Base-by-base conservation (phyloP, 2,113 vertebrate species). In the Ondatra zibethicus region DNA sequence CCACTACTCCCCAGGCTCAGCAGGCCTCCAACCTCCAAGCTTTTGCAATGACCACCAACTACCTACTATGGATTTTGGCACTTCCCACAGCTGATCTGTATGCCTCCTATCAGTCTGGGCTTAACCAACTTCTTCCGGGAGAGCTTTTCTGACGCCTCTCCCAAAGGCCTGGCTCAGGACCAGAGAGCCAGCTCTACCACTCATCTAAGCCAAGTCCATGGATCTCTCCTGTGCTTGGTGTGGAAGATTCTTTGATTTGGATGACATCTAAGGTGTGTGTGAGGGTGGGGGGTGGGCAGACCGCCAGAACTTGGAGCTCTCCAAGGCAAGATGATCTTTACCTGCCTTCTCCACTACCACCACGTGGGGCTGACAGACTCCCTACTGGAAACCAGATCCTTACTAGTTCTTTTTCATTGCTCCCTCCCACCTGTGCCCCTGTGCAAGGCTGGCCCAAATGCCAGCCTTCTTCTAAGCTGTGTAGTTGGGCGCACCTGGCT, bases 401-500 rank as follows among this genome's bases (percentile, higher is more conserved):
- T 16, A 14, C 47, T 4, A 19, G 17, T 36, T 55, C 8, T 19
- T 73, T 73, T 36, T 7, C 17, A 27, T 66, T 55, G 4, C 52
- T 1, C 1, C 19, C 63, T 39, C 39, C n/a, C 3, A 29, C 17
- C 5, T 0, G 13, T 63, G 17, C 14, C 39, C 50, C 31, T 14
- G 50, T 0, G 13, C 29, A 29, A n/a, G 25, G 29, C 31, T 63
- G 16, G 23, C 33, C 42, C 1, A 3, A 27, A 66, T 10, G 36
- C 4, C 27, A 0, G 0, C 3, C 68, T 33, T 23, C 47, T 36
- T 58, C 4, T 0, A 0, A 31, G 33, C 12, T 27, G 2, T 45
- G 25, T 39, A 42, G 47, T 33, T 1, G 85, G 66, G 17, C 10
- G 81, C 97, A 98, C 95, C 98, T 99, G 31, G 98, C 97, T n/a